A percentile compares a stretch with the other conserved stretches of the same genome.
Evolutionary conservation across 2,113 vertebrate genomes (phyloP).

Genomic region (Anthoscopus minutus): DNA sequence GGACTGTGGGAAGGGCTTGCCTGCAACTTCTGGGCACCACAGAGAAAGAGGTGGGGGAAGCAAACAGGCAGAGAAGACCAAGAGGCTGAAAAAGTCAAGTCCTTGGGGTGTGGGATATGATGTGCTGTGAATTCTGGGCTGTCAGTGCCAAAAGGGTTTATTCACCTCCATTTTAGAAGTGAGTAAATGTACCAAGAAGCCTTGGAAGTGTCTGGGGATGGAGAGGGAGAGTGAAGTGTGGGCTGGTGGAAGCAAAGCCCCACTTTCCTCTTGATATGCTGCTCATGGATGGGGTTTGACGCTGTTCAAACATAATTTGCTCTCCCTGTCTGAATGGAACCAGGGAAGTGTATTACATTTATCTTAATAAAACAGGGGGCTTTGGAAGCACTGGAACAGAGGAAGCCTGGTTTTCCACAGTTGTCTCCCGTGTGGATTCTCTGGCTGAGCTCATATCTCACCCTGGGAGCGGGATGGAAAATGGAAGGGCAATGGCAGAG

Average conservation of each 20-base stretch:
- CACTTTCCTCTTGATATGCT: slow-evolving; percentile 12
- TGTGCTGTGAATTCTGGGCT: neutral
- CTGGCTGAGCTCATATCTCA: neutral
- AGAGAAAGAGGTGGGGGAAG: neutral
- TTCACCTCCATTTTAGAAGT: neutral
- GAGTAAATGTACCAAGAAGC: neutral
- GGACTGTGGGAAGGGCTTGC: neutral
- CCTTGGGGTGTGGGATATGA: neutral
- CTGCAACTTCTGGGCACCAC: neutral
- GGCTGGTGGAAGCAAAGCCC: neutral
- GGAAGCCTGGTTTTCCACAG: neutral
- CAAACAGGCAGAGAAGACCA: neutral
- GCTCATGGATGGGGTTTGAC: neutral
- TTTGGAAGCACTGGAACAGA: neutral
- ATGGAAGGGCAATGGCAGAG: neutral
- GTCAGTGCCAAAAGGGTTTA: neutral
- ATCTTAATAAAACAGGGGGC: neutral
- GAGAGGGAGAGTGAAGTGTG: fast-evolving
- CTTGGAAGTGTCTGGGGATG: neutral
- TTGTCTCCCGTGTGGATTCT: neutral
- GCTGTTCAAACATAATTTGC: neutral
- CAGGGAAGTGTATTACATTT: slow-evolving; percentile 20
- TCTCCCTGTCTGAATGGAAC: neutral
- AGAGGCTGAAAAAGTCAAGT: neutral
- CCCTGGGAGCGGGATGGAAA: neutral